Conservation (phyloP, 2,888 invertebrate genomes). For the Phortica magna region DNA sequence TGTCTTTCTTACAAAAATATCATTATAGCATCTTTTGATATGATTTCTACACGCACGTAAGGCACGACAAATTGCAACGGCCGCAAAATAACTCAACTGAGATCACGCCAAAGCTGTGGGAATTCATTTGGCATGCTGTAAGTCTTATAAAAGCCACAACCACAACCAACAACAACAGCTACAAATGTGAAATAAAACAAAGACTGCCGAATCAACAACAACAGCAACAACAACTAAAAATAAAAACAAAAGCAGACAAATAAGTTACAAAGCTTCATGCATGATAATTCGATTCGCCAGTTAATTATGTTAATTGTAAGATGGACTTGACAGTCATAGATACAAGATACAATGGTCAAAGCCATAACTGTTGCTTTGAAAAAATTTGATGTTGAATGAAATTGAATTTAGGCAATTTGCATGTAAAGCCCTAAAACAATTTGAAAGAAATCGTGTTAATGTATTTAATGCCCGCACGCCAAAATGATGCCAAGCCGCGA, state of each 20-base stretch:
- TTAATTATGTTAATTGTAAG: constrained; percentile 72
- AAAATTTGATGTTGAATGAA: not conserved
- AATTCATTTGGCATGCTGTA: not conserved
- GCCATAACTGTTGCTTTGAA: not conserved
- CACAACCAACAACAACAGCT: not conserved
- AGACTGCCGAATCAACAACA: constrained; percentile 1
- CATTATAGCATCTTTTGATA: not conserved
- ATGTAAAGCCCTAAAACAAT: not conserved
- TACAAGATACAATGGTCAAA: not conserved
- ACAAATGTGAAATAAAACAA: not conserved
- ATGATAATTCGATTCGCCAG: constrained; percentile 63
- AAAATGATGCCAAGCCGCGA: not conserved
- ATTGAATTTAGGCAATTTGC: constrained; percentile 17
- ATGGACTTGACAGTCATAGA: constrained; percentile 58
- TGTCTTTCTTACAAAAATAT: not conserved
- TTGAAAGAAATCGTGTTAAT: not conserved
- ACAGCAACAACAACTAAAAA: not conserved
- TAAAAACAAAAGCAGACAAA: not conserved
- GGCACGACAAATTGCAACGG: not conserved
- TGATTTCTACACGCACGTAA: not conserved
- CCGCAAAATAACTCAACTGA: not conserved
- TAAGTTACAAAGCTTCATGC: constrained; percentile 23
- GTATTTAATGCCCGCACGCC: not conserved
- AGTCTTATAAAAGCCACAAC: not conserved
- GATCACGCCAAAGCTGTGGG: not conserved